These are phyloP conservation scores for Siphamia tubifer DNA, from an alignment of 2,113 vertebrate genomes.

Conservation along the genomic window DNA sequence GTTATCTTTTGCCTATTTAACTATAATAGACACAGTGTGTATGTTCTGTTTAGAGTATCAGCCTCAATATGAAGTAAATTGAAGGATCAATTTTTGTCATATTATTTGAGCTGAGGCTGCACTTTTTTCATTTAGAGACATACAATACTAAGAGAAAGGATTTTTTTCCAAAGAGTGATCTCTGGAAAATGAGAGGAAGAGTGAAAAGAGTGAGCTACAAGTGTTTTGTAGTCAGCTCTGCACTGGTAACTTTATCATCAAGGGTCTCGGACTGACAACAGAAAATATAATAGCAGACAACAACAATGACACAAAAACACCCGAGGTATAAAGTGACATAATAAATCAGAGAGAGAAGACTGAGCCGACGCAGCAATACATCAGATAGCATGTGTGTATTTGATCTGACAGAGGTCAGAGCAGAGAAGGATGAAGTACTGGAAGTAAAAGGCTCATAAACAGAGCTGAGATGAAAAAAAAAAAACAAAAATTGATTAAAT, in stretches of 20 bases:
- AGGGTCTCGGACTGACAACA: slow-evolving; percentile 35
- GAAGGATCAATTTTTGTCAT: slow-evolving; percentile 31
- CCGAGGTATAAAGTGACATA: slow-evolving; percentile 11
- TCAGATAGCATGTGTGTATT: background rate
- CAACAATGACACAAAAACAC: slow-evolving; percentile 27
- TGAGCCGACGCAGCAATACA: slow-evolving; percentile 1
- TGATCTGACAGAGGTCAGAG: slow-evolving; percentile 16
- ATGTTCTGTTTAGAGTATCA: slow-evolving; percentile 7
- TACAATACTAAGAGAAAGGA: background rate
- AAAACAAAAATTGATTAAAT: background rate
- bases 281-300: slow-evolving; percentile 31
- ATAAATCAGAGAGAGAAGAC: slow-evolving; percentile 33
- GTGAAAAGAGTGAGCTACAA: background rate
- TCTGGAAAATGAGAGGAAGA: background rate
- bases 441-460: background rate
- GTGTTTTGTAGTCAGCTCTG: slow-evolving; percentile 23
- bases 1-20: slow-evolving; percentile 46
- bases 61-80: slow-evolving; percentile 19
- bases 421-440: background rate
- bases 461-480: background rate
- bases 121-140: background rate
- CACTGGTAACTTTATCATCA: slow-evolving; percentile 10
- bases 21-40: slow-evolving; percentile 33
- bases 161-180: background rate
- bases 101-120: slow-evolving; percentile 18